phyloP scores from a whole-genome alignment of 2,888 invertebrate genomes.

The Oscheius onirici region DNA sequence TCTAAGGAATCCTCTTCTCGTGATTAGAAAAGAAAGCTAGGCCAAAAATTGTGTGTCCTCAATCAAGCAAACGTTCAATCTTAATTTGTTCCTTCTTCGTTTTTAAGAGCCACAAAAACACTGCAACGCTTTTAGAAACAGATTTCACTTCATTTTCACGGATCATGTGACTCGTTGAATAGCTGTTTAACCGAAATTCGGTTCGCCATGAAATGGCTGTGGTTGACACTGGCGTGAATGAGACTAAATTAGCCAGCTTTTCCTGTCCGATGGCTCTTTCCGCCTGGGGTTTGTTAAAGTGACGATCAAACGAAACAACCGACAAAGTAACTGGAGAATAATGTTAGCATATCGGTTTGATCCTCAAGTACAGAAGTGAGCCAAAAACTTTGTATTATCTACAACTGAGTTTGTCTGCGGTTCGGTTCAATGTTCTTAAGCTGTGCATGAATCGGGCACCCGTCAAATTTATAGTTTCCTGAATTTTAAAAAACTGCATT shows the following conservation, averaged over 20 bases:
- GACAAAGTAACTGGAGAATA: no score
- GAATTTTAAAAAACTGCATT: not conserved
- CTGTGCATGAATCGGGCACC: no score
- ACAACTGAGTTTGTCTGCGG: no score
- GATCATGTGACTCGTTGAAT: slow-evolving; percentile 17
- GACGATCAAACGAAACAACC: no score
- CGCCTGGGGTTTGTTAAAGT: no score
- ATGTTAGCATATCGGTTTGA: no score
- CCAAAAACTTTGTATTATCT: no score
- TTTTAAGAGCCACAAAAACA: not conserved
- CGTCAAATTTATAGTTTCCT: no score
- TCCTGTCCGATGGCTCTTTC: slow-evolving; percentile 8
- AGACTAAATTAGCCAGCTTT: slow-evolving; percentile 22
- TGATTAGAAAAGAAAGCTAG: no score
- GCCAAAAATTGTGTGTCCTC: not conserved
- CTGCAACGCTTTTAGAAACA: not conserved
- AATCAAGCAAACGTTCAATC: not conserved
- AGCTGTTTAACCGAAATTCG: slow-evolving; percentile 11
- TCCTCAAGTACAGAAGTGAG: no score
- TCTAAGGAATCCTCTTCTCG: no score
- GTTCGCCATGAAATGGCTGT: slow-evolving; percentile 13
- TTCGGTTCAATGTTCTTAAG: no score
- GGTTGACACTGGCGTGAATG: slow-evolving; percentile 28
- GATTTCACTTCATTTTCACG: not conserved
- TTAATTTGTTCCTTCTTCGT: not conserved